phyloP scores from a whole-genome alignment of 1,140 invertebrate species.

The Drosophila ogumai region DNA sequence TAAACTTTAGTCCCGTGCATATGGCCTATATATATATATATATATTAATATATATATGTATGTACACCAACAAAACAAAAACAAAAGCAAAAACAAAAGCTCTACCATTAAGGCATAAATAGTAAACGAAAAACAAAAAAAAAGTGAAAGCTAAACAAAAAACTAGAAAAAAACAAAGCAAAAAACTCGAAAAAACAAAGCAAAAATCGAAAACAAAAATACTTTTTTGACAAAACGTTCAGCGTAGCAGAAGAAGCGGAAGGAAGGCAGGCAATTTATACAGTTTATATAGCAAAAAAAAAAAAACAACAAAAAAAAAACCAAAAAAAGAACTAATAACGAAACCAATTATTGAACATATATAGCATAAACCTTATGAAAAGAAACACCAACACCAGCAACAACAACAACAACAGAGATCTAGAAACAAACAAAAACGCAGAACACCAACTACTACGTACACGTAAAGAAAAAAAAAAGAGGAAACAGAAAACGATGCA shows the following conservation, averaged over 20 bases:
- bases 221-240: constrained; percentile 73
- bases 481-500: constrained; percentile 14
- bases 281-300: constrained; percentile 76
- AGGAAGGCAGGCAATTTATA: constrained; percentile 66
- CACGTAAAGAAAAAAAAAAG: constrained; percentile 44
- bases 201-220: constrained; percentile 53
- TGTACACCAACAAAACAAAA: constrained; percentile 57
- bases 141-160: constrained; percentile 51
- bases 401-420: constrained; percentile 10
- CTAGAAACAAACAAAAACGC: constrained; percentile 36
- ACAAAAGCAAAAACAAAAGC: constrained; percentile 56
- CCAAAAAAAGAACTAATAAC: constrained; percentile 29
- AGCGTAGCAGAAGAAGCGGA: constrained; percentile 53
- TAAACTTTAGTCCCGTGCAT: constrained; percentile 72
- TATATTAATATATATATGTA: constrained; percentile 28
- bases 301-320: constrained; percentile 19
- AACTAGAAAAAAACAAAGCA: constrained; percentile 31
- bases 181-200: constrained; percentile 48
- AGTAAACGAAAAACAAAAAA: constrained; percentile 64
- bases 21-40: constrained; percentile 38
- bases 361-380: constrained; percentile 34
- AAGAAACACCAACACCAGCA: constrained; percentile 28
- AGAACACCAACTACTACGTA: constrained; percentile 69
- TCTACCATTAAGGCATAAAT: constrained; percentile 72
- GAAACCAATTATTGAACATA: constrained; percentile 45